A percentile compares a stretch with the other conserved stretches of the same genome.
These are phyloP conservation scores for Microvelia longipes DNA, from an alignment of 1,140 invertebrate species.

Conservation along the genomic window DNA sequence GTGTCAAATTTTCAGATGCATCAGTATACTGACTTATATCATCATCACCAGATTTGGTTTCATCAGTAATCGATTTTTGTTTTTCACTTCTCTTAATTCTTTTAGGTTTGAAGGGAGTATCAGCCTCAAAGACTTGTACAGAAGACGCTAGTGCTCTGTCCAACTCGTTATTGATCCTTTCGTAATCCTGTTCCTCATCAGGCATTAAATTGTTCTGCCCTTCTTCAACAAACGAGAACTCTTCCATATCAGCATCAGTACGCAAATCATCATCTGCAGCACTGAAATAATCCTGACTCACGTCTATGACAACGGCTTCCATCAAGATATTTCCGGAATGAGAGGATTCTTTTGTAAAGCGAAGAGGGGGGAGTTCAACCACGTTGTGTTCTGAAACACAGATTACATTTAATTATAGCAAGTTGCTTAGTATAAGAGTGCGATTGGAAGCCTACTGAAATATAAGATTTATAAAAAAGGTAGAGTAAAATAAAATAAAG, in stretches of 20 bases:
- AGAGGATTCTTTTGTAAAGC: conserved; percentile 76
- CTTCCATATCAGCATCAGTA: conserved; percentile 71
- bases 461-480: neutral
- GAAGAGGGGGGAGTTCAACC: conserved; percentile 69
- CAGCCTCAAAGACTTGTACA: neutral
- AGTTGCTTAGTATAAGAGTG: neutral
- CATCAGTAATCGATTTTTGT: conserved; percentile 1
- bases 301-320: conserved; percentile 82
- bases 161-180: conserved; percentile 30
- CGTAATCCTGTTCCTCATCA: conserved; percentile 28
- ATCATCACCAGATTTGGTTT: conserved; percentile 11
- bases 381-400: conserved; percentile 53
- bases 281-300: conserved; percentile 63
- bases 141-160: conserved; percentile 23
- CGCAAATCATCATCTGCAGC: conserved; percentile 58
- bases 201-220: conserved; percentile 21
- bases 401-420: neutral
- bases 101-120: neutral
- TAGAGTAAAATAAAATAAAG: neutral
- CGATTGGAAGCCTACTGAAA: neutral
- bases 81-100: neutral
- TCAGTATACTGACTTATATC: conserved; percentile 10
- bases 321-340: conserved; percentile 69
- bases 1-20: conserved; percentile 33
- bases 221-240: conserved; percentile 58